Percentiles rank a stretch among this genome's conserved stretches.
Conservation (phyloP, 2,888 invertebrate species). For the Trichopria drosophilae region DNA sequence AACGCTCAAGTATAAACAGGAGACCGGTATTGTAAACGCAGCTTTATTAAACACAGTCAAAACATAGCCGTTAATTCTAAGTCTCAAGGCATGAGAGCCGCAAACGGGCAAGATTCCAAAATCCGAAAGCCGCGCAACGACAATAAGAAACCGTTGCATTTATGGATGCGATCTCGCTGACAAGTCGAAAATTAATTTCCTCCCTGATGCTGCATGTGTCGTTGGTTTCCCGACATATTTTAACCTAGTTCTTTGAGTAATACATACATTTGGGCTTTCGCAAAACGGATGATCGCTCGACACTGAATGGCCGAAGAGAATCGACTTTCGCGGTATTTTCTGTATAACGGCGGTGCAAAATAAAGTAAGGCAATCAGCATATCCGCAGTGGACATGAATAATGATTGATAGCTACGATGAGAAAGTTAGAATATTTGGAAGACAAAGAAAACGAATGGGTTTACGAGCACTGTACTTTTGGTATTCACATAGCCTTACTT, state of each 20-base stretch:
- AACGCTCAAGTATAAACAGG: too few species aligned
- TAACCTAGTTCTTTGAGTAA: slow-evolving; percentile 51
- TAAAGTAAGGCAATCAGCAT: too few species aligned
- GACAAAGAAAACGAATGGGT: neutral
- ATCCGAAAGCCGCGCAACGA: slow-evolving; percentile 21
- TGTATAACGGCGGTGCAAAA: too few species aligned
- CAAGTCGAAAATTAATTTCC: slow-evolving; percentile 53
- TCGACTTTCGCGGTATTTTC: too few species aligned
- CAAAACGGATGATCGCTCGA: slow-evolving; percentile 6
- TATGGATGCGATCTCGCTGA: slow-evolving; percentile 51
- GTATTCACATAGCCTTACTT: too few species aligned
- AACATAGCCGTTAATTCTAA: slow-evolving; percentile 32
- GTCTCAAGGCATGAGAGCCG: neutral
- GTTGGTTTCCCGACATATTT: slow-evolving; percentile 48
- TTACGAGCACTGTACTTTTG: neutral
- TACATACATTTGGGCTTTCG: neutral
- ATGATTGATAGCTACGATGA: slow-evolving; percentile 8
- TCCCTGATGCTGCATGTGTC: slow-evolving; percentile 23
- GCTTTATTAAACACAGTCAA: too few species aligned
- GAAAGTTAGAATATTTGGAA: slow-evolving; percentile 2
- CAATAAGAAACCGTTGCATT: slow-evolving; percentile 44
- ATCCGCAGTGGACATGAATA: slow-evolving; percentile 38
- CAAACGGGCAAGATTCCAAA: slow-evolving; percentile 30
- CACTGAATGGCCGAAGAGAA: too few species aligned
- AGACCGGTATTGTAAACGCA: too few species aligned